Base-by-base conservation (phyloP, 2,888 invertebrate species). In the Archaeoteleia sp. region DNA sequence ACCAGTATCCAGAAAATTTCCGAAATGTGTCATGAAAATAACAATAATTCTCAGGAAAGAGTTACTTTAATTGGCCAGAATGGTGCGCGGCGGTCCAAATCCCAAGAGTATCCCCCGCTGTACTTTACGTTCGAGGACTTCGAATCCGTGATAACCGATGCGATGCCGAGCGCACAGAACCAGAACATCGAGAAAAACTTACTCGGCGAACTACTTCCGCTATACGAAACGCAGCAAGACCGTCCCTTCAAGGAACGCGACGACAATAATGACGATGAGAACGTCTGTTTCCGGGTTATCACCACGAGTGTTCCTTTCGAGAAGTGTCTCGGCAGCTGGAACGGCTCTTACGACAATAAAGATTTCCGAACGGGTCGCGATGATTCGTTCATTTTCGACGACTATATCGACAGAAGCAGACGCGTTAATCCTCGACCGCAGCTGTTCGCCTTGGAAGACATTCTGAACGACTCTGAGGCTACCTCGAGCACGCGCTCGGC, bases 41-140 rank as follows among this genome's bases (percentile, higher is more conserved):
- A n/a, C n/a, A n/a, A n/a, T n/a, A n/a, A n/a, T n/a, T n/a, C n/a
- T n/a, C n/a, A n/a, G n/a, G n/a, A n/a, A n/a, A n/a, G n/a, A n/a
- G n/a, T n/a, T n/a, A n/a, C 20, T 20, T 20, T 20, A 20, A 4
- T 5, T 4, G 5, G 5, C 5, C 20, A 20, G 5, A 20, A 20
- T 20, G 5, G 9, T 5, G 1, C 35, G n/a, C 14, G 17, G 8
- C 23, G 13, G 23, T 2, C 32, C 1, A 30, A 70, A 63, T 54
- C 65, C 1, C 72, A 62, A 1, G 55, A 63, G 14, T 78, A 78
- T 57, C 78, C 82, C 2, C 70, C 84, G 1, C 48, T 85, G 14
- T 75, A 79, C n/a, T 85, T 85, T 49, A 85, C 84, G 0, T 67
- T 75, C 3, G 73, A 78, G 40, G 84, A 85, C 46, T 83, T 80